A percentile compares a stretch with the other conserved stretches of the same genome.
These are phyloP conservation scores for Entosphenus tridentatus DNA, from an alignment of 2,113 vertebrate genomes.

Conservation along the genomic window DNA sequence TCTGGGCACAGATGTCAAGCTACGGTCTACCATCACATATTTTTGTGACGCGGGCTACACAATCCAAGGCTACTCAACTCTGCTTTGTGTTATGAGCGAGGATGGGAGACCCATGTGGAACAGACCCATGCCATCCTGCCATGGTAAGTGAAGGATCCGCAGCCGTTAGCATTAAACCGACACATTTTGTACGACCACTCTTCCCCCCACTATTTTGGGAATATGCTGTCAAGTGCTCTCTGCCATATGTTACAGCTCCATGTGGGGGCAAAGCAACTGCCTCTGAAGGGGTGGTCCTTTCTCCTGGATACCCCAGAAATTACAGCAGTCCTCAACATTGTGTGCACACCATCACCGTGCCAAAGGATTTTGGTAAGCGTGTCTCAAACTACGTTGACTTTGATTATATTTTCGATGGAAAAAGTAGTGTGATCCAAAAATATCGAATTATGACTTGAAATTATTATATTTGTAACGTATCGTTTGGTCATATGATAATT, in stretches of 20 bases:
- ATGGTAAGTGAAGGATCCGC: slow-evolving; percentile 23
- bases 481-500: too few species aligned
- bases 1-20: slow-evolving; percentile 64
- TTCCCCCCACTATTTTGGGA: too few species aligned
- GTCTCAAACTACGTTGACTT: too few species aligned
- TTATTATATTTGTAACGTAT: too few species aligned
- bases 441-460: too few species aligned
- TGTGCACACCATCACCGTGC: slow-evolving; percentile 65
- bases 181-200: too few species aligned
- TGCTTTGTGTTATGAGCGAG: slow-evolving; percentile 50
- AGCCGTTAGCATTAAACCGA: slow-evolving; percentile 5
- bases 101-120: slow-evolving; percentile 82
- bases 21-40: slow-evolving; percentile 70
- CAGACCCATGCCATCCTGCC: slow-evolving; percentile 47
- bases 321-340: slow-evolving; percentile 68
- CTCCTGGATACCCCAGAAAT: slow-evolving; percentile 75
- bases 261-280: slow-evolving; percentile 72
- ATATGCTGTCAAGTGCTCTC: background rate
- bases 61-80: slow-evolving; percentile 38
- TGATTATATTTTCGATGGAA: too few species aligned
- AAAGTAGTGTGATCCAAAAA: too few species aligned
- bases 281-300: slow-evolving; percentile 70
- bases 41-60: slow-evolving; percentile 75
- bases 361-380: slow-evolving; percentile 67
- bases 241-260: slow-evolving; percentile 32